phyloP scores from a whole-genome alignment of 2,797 vertebrate genomes.

The Eulemur albifrons region DNA sequence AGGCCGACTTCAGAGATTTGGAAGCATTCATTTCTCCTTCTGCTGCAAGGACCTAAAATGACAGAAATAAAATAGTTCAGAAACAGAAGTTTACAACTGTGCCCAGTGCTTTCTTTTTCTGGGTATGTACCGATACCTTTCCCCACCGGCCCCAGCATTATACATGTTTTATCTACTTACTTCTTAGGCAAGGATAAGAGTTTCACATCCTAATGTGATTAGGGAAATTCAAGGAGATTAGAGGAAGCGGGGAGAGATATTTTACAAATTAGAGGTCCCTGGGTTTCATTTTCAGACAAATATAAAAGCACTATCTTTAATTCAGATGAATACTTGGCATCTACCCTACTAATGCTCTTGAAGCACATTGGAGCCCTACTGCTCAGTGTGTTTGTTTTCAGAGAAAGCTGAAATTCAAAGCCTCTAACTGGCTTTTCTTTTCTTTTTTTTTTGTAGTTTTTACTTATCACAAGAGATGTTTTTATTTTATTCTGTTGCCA shows the following conservation, averaged over 20 bases:
- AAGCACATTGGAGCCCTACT: neutral
- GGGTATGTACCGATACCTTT: fast-evolving
- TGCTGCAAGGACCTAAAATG: constrained; percentile 84
- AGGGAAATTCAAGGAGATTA: neutral
- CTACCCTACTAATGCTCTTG: neutral
- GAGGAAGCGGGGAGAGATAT: neutral
- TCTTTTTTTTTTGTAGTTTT: neutral
- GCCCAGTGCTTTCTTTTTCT: neutral
- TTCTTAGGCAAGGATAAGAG: neutral
- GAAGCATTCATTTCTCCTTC: constrained; percentile 89
- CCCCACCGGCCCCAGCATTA: fast-evolving
- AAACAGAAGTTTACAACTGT: neutral
- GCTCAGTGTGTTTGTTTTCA: neutral
- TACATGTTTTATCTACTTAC: neutral
- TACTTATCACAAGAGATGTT: neutral
- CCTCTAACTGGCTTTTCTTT: neutral
- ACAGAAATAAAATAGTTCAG: neutral
- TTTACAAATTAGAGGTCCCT: neutral
- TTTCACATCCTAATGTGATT: neutral
- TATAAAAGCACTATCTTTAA: neutral
- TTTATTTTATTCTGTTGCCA: neutral
- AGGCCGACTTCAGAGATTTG: constrained; percentile 85
- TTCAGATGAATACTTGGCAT: neutral
- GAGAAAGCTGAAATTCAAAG: neutral
- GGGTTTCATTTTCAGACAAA: neutral